Evolutionary conservation across 1,140 invertebrate genomes (phyloP), one percentile per base, ranked within the genome.

Genomic region (Holotrichia oblita): DNA sequence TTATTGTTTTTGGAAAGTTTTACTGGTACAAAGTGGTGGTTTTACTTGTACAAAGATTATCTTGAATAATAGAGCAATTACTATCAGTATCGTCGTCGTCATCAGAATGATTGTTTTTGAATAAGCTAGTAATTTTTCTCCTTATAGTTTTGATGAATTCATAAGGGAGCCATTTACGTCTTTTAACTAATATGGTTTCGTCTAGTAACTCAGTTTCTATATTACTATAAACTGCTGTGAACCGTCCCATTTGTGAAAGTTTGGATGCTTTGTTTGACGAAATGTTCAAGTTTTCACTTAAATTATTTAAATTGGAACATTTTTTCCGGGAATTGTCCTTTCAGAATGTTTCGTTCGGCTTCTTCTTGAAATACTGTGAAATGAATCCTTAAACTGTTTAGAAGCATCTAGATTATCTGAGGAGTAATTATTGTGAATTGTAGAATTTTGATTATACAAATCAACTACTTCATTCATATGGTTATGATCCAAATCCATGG

Each of bases 151-250:
- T 74, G 14, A 44, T 0, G 9, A 74, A 41, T 34, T 74, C 73
- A 17, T 41, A 40, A 6, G 73, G 40, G 4, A 74, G n/a, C 73
- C 73, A 74, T 74, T 40, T 74, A 17, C 73, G 73, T 42, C 6
- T 74, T 22, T 74, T 74, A 17, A 74, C 20, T 20, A 44, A 6
- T 4, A 41, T 12, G 4, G 9, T 17, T n/a, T 74, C 73, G 12
- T 69, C 22, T 10, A 2, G 3, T 10, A 27, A 9, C 8, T 69
- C 22, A 9, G 24, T 27, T 69, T 69, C 61, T 6, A 69, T 34
- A 69, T 69, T 69, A 14, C 61, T 69, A 14, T 69, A 69, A 24
- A 69, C 61, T 4, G 61, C 14, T 9, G 61, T 69, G 14, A 27
- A 69, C 14, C 27, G 20, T 27, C 61, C 61, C 61, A 69, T 24